Percentiles rank a stretch among this genome's conserved stretches.
phyloP scores from a whole-genome alignment of 2,113 vertebrate species.

The Sceloporus tristichus region DNA sequence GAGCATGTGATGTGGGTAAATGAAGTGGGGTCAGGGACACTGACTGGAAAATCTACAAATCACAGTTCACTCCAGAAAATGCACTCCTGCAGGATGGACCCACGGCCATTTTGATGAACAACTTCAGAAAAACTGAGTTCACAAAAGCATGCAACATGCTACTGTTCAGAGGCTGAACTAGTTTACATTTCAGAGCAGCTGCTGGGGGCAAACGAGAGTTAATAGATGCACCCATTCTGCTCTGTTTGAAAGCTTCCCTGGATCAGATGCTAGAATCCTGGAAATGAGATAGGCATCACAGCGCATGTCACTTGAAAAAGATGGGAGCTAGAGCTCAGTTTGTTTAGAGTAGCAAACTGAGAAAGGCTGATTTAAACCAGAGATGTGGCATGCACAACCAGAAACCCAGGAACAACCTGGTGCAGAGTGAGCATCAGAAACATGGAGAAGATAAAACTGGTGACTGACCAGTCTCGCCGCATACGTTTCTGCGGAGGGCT shows the following conservation, averaged over 20 bases:
- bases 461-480: constrained; percentile 90
- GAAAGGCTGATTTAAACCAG: background rate
- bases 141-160: too few species aligned
- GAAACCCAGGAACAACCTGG: background rate
- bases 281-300: too few species aligned
- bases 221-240: background rate
- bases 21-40: background rate
- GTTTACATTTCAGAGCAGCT: background rate
- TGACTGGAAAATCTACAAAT: too few species aligned
- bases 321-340: too few species aligned
- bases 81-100: too few species aligned
- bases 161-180: background rate
- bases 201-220: background rate
- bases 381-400: background rate
- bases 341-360: background rate
- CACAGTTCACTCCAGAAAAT: too few species aligned
- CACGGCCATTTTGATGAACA: background rate
- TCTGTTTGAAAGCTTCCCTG: background rate
- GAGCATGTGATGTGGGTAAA: background rate
- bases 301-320: too few species aligned
- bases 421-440: background rate
- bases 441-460: background rate
- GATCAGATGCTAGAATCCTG: background rate
- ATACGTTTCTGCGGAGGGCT: constrained; percentile 94
- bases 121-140: too few species aligned